These are phyloP conservation scores for Acholoe squamosa DNA, from an alignment of 2,888 invertebrate genomes.

Conservation along the genomic window DNA sequence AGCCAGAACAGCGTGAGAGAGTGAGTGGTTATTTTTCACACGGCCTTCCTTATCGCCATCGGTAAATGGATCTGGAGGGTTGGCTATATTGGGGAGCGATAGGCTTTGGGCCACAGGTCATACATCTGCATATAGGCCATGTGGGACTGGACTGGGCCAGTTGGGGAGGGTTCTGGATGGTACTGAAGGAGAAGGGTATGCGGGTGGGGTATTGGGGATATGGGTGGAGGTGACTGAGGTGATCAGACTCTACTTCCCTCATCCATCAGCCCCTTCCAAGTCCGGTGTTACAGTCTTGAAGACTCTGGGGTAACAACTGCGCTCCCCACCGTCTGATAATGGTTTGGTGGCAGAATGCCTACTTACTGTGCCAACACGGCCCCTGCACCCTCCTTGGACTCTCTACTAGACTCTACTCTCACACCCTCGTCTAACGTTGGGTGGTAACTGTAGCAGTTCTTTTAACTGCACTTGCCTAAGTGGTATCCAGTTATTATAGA, in stretches of 20 bases:
- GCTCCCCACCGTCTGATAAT: too few relatives aligned
- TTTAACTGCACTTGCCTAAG: too few relatives aligned
- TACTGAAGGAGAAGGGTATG: background rate
- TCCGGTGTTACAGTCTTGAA: too few relatives aligned
- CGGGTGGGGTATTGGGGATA: too few relatives aligned
- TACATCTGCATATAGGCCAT: background rate
- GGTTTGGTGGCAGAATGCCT: too few relatives aligned
- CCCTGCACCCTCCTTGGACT: too few relatives aligned
- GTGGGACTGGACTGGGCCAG: constrained; percentile 23
- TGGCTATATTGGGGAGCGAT: background rate
- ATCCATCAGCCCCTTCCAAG: background rate
- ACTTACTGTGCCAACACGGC: too few relatives aligned
- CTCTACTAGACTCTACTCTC: too few relatives aligned
- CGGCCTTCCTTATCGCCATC: constrained; percentile 9
- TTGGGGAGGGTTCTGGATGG: background rate
- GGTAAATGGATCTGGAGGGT: background rate
- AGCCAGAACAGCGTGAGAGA: background rate
- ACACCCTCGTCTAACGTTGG: too few relatives aligned
- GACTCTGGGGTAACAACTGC: too few relatives aligned
- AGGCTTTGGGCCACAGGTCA: constrained; percentile 13
- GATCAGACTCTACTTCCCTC: background rate
- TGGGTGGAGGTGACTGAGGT: background rate
- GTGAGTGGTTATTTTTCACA: background rate
- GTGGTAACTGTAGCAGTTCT: too few relatives aligned
- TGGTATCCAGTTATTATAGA: too few relatives aligned